Evolutionary conservation across 1,140 invertebrate genomes (phyloP).

Genomic region (Belonocnema kinseyi): DNA sequence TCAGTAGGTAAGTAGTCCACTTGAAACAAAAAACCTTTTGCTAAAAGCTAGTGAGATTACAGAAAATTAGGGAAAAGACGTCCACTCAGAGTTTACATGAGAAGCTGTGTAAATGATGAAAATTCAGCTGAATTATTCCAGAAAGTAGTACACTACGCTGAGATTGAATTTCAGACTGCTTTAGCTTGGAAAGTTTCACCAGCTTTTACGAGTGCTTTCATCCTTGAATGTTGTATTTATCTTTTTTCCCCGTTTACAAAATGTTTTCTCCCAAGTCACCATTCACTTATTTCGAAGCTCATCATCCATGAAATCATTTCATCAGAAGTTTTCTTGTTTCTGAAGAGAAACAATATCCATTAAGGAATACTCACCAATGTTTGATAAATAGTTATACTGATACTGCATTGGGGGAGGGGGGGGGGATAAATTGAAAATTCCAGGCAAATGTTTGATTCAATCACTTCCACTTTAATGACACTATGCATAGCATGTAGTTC

Average conservation of each 20-base stretch:
- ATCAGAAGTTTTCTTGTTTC: not conserved
- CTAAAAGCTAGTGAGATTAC: not conserved
- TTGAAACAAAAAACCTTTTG: not conserved
- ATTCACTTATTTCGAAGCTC: not conserved
- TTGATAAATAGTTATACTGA: not conserved
- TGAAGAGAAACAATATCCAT: not conserved
- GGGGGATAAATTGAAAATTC: too few species aligned
- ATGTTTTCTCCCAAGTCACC: not conserved
- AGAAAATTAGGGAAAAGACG: not conserved
- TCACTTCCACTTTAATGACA: not conserved
- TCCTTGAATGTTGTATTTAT: conserved; percentile 10
- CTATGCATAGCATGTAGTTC: not conserved
- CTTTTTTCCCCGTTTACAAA: not conserved
- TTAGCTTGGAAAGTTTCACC: conserved; percentile 3
- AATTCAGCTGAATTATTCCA: not conserved
- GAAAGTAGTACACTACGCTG: not conserved
- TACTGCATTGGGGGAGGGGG: too few species aligned
- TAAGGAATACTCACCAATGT: not conserved
- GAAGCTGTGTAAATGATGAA: conserved; percentile 12
- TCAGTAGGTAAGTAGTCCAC: too few species aligned
- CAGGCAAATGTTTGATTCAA: not conserved
- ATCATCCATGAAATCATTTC: not conserved
- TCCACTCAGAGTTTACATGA: conserved; percentile 2
- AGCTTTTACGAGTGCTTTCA: not conserved
- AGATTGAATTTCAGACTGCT: conserved; percentile 21